A percentile compares a stretch with the other conserved stretches of the same genome.
These are phyloP conservation scores for Drosophila picticornis DNA, from an alignment of 2,888 invertebrate species.

Conservation along the genomic window DNA sequence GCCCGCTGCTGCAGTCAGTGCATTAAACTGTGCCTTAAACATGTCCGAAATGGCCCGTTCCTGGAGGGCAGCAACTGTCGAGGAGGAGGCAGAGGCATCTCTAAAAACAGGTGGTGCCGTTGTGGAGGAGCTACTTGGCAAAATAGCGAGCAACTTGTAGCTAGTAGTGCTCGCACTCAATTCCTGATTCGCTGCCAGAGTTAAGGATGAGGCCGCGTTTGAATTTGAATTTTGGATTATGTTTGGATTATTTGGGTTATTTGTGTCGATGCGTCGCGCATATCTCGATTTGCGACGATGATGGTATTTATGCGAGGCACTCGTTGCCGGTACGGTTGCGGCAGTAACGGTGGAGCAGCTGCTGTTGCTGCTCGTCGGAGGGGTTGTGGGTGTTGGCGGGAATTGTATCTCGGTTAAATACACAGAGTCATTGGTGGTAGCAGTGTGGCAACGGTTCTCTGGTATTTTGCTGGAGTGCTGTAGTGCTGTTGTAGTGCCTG, in stretches of 20 bases:
- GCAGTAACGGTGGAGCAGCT: slow-evolving; percentile 47
- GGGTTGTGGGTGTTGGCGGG: slow-evolving; percentile 52
- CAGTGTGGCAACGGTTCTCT: slow-evolving; percentile 22
- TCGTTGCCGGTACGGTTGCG: slow-evolving; percentile 20
- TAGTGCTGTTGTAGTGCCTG: background rate
- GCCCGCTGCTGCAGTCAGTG: slow-evolving; percentile 60
- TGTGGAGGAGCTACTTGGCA: slow-evolving; percentile 19
- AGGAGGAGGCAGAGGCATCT: slow-evolving; percentile 13
- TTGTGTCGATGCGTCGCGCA: slow-evolving; percentile 62
- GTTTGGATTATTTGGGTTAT: background rate
- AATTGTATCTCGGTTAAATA: slow-evolving; percentile 43
- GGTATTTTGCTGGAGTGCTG: background rate
- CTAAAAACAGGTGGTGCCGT: slow-evolving; percentile 17
- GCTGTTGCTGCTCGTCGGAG: slow-evolving; percentile 60
- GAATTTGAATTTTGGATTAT: background rate
- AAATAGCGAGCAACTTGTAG: slow-evolving; percentile 30
- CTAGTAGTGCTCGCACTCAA: slow-evolving; percentile 9
- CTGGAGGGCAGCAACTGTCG: slow-evolving; percentile 60
- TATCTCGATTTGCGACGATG: slow-evolving; percentile 65
- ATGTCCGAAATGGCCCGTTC: slow-evolving; percentile 73
- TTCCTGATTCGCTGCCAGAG: slow-evolving; percentile 11
- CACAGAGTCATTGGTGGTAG: slow-evolving; percentile 11
- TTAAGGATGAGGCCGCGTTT: slow-evolving; percentile 8
- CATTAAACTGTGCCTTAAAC: slow-evolving; percentile 74
- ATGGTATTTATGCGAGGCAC: slow-evolving; percentile 41